phyloP scores from a whole-genome alignment of 2,113 vertebrate genomes.

The Lutjanus erythropterus region DNA sequence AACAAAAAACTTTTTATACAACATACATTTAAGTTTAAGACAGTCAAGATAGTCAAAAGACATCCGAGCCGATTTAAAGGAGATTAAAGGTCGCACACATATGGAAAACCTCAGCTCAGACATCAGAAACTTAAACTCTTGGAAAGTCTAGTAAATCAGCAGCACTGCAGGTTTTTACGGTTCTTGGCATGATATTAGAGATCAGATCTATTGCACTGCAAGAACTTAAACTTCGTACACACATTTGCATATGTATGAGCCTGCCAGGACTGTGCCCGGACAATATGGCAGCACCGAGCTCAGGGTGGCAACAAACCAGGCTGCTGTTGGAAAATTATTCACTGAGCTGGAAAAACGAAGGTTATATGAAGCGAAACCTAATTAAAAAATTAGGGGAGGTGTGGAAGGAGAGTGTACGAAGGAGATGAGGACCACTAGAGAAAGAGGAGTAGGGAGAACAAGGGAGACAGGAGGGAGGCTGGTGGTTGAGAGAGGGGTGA shows the following conservation, averaged over 20 bases:
- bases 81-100: not conserved
- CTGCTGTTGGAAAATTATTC: not conserved
- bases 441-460: not conserved
- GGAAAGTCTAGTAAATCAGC: not conserved
- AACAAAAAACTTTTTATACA: no score
- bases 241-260: constrained; percentile 24
- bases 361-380: constrained; percentile 33
- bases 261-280: constrained; percentile 18
- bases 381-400: constrained; percentile 33
- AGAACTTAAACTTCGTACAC: not conserved
- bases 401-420: not conserved
- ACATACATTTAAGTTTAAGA: no score
- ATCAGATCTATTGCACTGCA: not conserved
- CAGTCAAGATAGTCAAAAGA: no score
- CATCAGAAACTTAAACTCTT: not conserved
- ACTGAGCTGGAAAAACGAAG: constrained; percentile 53
- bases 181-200: not conserved
- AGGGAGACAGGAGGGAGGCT: not conserved
- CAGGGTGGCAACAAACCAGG: constrained; percentile 4
- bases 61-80: no score
- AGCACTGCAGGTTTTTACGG: not conserved
- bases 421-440: not conserved
- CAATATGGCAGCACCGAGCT: constrained; percentile 36
- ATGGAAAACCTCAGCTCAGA: not conserved
- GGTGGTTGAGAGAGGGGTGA: not conserved